Evolutionary conservation across 1,140 invertebrate genomes (phyloP).

Genomic region (Caenorhabditis latens): DNA sequence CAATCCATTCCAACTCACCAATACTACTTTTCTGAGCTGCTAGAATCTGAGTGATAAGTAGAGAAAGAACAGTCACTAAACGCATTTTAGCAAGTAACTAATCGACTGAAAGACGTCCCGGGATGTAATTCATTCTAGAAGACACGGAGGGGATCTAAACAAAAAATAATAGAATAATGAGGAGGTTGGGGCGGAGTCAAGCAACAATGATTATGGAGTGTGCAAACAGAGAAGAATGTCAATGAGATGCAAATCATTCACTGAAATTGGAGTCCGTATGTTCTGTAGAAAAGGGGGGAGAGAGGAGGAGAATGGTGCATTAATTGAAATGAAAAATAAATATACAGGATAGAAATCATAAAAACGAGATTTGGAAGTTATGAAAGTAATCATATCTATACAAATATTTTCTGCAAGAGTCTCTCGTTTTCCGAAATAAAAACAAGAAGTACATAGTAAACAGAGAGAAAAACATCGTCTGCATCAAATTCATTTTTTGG

Average conservation of each 20-base stretch:
- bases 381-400: too few species aligned
- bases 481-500: slow-evolving; percentile 6
- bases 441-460: slow-evolving; percentile 45
- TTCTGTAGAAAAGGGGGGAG: not conserved
- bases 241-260: slow-evolving; percentile 51
- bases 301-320: not conserved
- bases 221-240: slow-evolving; percentile 16
- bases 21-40: slow-evolving; percentile 42
- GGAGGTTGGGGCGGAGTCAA: slow-evolving; percentile 13
- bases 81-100: slow-evolving; percentile 10
- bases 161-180: slow-evolving; percentile 4
- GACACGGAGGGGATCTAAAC: not conserved
- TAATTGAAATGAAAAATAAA: not conserved
- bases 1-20: not conserved
- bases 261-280: slow-evolving; percentile 49
- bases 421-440: not conserved
- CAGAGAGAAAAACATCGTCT: slow-evolving; percentile 14
- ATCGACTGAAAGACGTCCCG: slow-evolving; percentile 26
- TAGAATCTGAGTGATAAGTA: slow-evolving; percentile 25
- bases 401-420: too few species aligned
- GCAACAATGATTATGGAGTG: slow-evolving; percentile 9
- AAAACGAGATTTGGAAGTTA: too few species aligned
- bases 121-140: slow-evolving; percentile 16
- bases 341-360: too few species aligned
- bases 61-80: not conserved